Base-by-base conservation (phyloP, 2,888 invertebrate species). In the Eucera pruinosa region DNA sequence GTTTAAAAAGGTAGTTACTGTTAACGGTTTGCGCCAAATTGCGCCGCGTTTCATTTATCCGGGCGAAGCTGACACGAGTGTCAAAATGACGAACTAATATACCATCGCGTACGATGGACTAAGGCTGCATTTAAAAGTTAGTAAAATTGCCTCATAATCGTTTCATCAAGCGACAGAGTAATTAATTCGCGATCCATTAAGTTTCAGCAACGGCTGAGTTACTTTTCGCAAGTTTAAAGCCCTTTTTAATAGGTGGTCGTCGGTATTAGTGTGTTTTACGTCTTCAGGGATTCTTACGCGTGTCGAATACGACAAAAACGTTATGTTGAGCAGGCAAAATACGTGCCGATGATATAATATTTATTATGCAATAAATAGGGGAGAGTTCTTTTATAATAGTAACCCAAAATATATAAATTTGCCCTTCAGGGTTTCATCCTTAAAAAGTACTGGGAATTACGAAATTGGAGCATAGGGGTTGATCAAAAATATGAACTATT, bases 1-100 rank as follows among this genome's bases (percentile, higher is more conserved):
- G 15, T 66, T 57, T 39, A 27, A 48, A 57, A 66, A n/a, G 20
- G 18, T 39, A 27, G 18, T 50, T 50, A 52, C 15, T 11, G 41
- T 50, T 62, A 41, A 62, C 27, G 39, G 23, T 27, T n/a, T 13
- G 5, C 47, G 36, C 15, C n/a, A 11, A 48, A 48, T 13, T 13
- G 15, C 11, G n/a, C 27, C 18, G 48, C 39, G 15, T 39, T 48
- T 25, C n/a, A n/a, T 39, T 52, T 52, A 30, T 11, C 9, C 7
- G 20, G 43, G 15, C 20, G 7, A 58, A 9, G 27, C 43, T 3
- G 7, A 6, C n/a, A 0, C 5, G n/a, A 9, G 52, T 48, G 48
- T 27, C 25, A 15, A 48, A 48, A 48, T 1, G 15, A 15, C 23
- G 48, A 15, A 15, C 15, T 27, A 27, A 48, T 48, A 48, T 15